Conservation (phyloP, 2,113 vertebrate genomes). For the Paedocypris sp. region DNA sequence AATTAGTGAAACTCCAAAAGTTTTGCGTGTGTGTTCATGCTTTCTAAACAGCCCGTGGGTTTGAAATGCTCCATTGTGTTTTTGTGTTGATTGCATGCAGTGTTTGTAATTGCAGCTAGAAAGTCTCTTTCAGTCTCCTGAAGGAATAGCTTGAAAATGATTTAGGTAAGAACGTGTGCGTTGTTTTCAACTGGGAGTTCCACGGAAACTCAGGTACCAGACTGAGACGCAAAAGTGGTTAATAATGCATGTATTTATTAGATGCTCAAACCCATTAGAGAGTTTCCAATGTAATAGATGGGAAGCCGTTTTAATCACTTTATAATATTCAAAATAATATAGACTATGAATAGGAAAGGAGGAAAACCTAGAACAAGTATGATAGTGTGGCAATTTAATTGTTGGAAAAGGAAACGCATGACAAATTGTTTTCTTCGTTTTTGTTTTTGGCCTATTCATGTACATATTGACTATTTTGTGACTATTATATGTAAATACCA, state of each 20-base stretch:
- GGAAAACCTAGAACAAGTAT: too few relatives aligned
- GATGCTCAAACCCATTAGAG: neutral
- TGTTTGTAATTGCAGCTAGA: neutral
- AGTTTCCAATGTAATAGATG: neutral
- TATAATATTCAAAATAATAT: neutral
- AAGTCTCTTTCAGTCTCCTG: constrained; percentile 17
- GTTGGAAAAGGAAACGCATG: too few relatives aligned
- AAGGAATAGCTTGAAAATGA: constrained; percentile 16
- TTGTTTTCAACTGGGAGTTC: constrained; percentile 16
- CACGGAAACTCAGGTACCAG: constrained; percentile 1
- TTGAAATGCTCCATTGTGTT: constrained; percentile 13
- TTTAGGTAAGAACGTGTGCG: constrained; percentile 14
- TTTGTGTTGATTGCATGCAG: neutral
- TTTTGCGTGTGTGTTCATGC: constrained; percentile 35
- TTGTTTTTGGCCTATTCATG: too few relatives aligned
- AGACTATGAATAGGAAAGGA: neutral
- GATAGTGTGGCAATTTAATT: too few relatives aligned
- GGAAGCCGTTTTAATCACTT: neutral
- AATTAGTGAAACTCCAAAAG: constrained; percentile 37
- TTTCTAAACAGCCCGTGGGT: constrained; percentile 40
- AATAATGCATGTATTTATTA: constrained; percentile 11
- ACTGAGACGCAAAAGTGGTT: constrained; percentile 3
- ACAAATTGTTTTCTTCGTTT: too few relatives aligned
- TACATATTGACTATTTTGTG: too few relatives aligned
- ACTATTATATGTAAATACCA: too few relatives aligned